Percentiles rank a stretch among this genome's conserved stretches.
Evolutionary conservation across 2,113 vertebrate species (phyloP).

Genomic region (Montifringilla adamsi): DNA sequence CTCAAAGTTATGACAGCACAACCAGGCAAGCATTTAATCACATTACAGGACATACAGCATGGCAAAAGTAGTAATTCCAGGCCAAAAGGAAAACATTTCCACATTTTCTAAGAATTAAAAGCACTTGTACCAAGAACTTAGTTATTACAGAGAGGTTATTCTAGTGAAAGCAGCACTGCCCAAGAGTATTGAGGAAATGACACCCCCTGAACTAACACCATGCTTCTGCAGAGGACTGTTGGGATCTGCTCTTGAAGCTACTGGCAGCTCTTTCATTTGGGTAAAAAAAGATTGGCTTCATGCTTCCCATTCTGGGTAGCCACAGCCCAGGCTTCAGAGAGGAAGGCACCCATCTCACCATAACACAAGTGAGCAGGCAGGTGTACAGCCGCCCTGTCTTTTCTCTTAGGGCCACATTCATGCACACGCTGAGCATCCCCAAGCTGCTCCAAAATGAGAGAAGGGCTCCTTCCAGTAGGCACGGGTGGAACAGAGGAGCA

Average conservation of each 20-base stretch:
- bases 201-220: neutral
- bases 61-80: neutral
- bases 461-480: neutral
- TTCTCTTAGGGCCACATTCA: neutral
- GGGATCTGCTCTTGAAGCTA: neutral
- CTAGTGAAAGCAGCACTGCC: neutral
- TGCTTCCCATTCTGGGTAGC: neutral
- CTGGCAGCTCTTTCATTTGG: neutral
- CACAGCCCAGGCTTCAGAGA: neutral
- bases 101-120: neutral
- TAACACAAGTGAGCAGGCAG: neutral
- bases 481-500: neutral
- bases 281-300: neutral
- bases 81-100: neutral
- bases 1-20: slow-evolving; percentile 13
- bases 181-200: neutral
- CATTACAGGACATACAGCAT: neutral
- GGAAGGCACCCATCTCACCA: neutral
- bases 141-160: neutral
- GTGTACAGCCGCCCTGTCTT: neutral
- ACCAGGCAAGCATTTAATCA: slow-evolving; percentile 28
- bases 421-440: neutral
- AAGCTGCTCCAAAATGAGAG: neutral
- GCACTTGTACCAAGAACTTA: neutral
- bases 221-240: neutral